phyloP scores from a whole-genome alignment of 2,113 vertebrate species.

The Pelobates fuscus region DNA sequence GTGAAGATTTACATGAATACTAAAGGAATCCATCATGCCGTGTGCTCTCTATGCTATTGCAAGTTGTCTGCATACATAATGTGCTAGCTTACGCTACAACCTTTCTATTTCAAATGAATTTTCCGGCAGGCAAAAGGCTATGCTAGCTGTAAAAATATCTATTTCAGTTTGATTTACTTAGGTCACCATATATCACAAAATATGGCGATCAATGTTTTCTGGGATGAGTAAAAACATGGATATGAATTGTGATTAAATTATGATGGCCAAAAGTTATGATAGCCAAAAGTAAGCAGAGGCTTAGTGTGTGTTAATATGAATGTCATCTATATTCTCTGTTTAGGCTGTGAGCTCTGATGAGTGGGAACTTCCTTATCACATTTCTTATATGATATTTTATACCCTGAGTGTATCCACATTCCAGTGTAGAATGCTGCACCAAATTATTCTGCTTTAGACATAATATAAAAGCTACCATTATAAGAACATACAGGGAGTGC shows the following conservation, averaged over 20 bases:
- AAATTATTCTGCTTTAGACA: no score
- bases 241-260: background rate
- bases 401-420: no score
- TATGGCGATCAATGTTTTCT: background rate
- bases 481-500: no score
- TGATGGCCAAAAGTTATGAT: no score
- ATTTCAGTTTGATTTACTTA: constrained; percentile 9
- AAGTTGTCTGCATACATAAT: constrained; percentile 54
- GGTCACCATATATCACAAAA: background rate
- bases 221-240: background rate
- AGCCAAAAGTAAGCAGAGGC: no score
- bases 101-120: constrained; percentile 43
- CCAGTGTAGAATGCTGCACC: no score
- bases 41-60: constrained; percentile 41
- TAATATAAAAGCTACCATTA: no score
- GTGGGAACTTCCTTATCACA: no score
- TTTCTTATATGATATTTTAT: no score
- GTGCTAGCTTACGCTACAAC: constrained; percentile 37
- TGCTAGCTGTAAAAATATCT: background rate
- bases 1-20: constrained; percentile 45
- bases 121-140: background rate
- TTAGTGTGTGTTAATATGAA: no score
- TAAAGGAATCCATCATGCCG: constrained; percentile 54
- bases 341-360: no score
- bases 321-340: no score